Conservation (phyloP, 1,140 invertebrate species). For the Achatina immaculata region DNA sequence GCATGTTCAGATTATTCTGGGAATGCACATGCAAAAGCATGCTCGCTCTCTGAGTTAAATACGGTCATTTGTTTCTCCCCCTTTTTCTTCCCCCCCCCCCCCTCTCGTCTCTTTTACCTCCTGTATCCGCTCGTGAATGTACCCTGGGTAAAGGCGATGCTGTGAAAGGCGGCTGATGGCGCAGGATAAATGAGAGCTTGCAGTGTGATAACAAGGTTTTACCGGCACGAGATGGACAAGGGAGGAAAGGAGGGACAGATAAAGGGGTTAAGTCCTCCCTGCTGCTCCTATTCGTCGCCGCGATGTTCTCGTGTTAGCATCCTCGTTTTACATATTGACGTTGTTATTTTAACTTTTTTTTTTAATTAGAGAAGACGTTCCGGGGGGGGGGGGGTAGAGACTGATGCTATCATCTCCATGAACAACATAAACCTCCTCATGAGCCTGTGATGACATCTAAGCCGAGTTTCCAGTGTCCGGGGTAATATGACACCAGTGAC, state of each 20-base stretch:
- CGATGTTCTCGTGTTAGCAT: not conserved
- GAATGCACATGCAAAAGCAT: slow-evolving; percentile 12
- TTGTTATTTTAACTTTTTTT: not conserved
- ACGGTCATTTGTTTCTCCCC: not conserved
- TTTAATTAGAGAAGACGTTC: not conserved
- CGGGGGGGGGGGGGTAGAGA: no score
- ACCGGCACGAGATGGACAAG: not conserved
- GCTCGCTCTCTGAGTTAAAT: slow-evolving; percentile 14
- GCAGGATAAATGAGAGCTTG: not conserved
- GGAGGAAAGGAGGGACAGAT: no score
- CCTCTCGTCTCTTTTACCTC: not conserved
- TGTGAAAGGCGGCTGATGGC: not conserved
- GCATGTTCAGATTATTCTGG: slow-evolving; percentile 9
- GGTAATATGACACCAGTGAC: no score
- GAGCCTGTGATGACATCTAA: no score
- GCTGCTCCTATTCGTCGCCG: not conserved
- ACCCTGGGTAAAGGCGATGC: not conserved
- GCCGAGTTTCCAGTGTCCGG: no score
- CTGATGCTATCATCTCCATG: no score
- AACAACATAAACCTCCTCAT: no score
- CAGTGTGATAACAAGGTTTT: not conserved
- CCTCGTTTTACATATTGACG: not conserved
- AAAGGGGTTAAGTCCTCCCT: not conserved
- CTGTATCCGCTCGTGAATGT: not conserved
- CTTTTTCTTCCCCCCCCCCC: no score